Percentiles rank a stretch among this genome's conserved stretches.
phyloP scores from a whole-genome alignment of 2,113 vertebrate genomes.

The Phylloscopus trochiloides region DNA sequence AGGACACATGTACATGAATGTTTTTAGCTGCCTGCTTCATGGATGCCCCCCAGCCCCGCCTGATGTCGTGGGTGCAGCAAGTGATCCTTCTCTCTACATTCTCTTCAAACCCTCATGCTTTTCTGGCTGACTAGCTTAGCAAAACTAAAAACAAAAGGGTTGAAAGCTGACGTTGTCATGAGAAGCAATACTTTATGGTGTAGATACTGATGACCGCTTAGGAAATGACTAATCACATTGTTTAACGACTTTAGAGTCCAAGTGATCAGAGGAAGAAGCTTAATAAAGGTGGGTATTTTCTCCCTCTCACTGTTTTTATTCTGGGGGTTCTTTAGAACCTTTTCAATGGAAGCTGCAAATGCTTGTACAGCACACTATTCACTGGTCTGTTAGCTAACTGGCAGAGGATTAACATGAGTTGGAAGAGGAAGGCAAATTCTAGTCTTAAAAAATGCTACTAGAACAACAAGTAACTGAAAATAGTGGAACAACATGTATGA shows the following conservation, averaged over 20 bases:
- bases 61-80: neutral
- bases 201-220: neutral
- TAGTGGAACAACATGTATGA: neutral
- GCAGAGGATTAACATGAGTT: neutral
- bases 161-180: neutral
- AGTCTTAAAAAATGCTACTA: neutral
- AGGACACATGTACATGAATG: fast-evolving
- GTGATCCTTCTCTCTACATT: neutral
- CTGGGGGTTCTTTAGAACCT: neutral
- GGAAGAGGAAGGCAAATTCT: neutral
- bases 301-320: fast-evolving
- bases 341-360: neutral
- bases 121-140: neutral
- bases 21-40: neutral
- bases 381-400: neutral
- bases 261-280: neutral
- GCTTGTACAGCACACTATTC: neutral
- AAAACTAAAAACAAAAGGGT: neutral
- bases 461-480: neutral
- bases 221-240: neutral
- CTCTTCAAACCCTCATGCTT: neutral
- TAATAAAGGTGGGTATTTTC: neutral
- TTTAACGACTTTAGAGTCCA: neutral
- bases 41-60: fast-evolving
- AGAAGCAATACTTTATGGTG: neutral